Conservation (phyloP, 2,888 invertebrate genomes). For the Lumbricus terrestris region DNA sequence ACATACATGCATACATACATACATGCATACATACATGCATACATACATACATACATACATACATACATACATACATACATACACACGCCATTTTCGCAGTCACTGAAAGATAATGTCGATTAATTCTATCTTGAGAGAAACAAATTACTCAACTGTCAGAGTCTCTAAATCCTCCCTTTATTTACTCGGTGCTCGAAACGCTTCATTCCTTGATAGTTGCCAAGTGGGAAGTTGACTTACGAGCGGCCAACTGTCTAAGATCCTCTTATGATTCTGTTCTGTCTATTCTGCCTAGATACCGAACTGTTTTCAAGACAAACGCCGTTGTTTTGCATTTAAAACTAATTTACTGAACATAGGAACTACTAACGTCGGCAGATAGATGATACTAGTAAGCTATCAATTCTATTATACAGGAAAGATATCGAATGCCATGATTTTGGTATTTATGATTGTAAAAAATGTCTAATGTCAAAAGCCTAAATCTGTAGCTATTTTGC, state of each 20-base stretch:
- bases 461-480: no score
- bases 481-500: neutral
- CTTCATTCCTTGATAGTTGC: neutral
- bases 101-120: neutral
- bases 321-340: neutral
- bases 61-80: neutral
- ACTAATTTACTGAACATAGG: neutral
- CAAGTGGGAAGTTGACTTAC: neutral
- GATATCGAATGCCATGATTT: neutral
- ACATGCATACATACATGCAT: neutral
- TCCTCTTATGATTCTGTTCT: neutral
- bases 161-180: neutral
- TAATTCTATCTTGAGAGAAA: neutral
- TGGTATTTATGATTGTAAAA: no score
- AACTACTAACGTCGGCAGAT: neutral
- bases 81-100: neutral
- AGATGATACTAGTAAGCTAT: neutral
- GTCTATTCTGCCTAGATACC: neutral
- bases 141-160: neutral
- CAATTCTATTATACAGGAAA: neutral
- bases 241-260: neutral
- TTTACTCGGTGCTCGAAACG: neutral
- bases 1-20: neutral
- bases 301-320: neutral
- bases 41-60: slow-evolving; percentile 3